Conservation (phyloP, 1,140 invertebrate species). For the Listronotus oregonensis region DNA sequence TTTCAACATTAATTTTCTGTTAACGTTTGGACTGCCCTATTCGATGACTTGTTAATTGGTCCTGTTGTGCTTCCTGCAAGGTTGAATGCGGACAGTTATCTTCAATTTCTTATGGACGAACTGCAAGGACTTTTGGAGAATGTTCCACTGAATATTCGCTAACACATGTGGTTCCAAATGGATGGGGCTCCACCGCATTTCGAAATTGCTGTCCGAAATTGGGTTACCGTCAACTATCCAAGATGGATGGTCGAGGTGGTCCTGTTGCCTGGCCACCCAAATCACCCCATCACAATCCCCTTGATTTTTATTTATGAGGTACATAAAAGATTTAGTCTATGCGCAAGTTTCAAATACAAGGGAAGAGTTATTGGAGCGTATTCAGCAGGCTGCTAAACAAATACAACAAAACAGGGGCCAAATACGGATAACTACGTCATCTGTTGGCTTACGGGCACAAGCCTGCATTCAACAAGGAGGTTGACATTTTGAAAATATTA, state of each 20-base stretch:
- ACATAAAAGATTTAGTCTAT: conserved; percentile 34
- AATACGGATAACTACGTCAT: conserved; percentile 6
- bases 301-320: conserved; percentile 55
- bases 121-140: conserved; percentile 11
- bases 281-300: conserved; percentile 55
- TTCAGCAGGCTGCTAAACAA: conserved; percentile 20
- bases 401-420: conserved; percentile 7
- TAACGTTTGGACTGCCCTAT: conserved; percentile 10
- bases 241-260: conserved; percentile 53
- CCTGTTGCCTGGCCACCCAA: conserved; percentile 53
- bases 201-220: conserved; percentile 11
- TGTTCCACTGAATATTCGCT: conserved; percentile 6
- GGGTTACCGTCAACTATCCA: conserved; percentile 1
- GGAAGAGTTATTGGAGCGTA: conserved; percentile 14
- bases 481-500: conserved; percentile 2
- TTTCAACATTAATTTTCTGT: conserved; percentile 16
- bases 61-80: conserved; percentile 7
- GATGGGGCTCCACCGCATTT: conserved; percentile 10
- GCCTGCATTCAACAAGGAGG: conserved; percentile 6
- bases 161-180: conserved; percentile 11
- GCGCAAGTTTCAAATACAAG: conserved; percentile 29
- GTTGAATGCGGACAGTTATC: conserved; percentile 13
- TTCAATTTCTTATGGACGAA: conserved; percentile 14
- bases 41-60: conserved; percentile 12
- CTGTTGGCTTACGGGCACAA: conserved; percentile 11